Evolutionary conservation across 2,888 invertebrate species (phyloP).

Genomic region (Cephus spinipes): DNA sequence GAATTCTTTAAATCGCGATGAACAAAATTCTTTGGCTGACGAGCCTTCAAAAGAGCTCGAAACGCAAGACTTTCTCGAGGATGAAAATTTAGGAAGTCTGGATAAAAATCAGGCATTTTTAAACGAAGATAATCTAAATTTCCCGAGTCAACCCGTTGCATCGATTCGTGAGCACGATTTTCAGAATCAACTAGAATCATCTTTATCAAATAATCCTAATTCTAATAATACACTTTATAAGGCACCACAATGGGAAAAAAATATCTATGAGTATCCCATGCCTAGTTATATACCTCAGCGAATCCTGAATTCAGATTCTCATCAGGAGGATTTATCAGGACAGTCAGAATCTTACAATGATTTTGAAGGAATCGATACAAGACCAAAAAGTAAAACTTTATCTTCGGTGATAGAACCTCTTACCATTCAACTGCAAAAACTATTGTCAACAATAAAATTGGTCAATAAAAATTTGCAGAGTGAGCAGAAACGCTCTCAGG

Average conservation of each 20-base stretch:
- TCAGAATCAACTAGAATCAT: background rate
- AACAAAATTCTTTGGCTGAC: constrained; percentile 8
- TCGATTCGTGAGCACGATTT: background rate
- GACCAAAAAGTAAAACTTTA: constrained; percentile 26
- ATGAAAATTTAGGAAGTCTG: background rate
- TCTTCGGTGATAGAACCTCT: constrained; percentile 41
- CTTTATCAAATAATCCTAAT: background rate
- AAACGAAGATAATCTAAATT: constrained; percentile 1
- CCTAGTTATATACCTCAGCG: constrained; percentile 30
- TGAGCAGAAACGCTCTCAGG: constrained; percentile 15
- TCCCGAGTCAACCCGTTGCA: background rate
- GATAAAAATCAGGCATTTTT: background rate
- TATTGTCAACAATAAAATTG: constrained; percentile 38
- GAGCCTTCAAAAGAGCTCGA: constrained; percentile 7
- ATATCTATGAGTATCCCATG: constrained; percentile 29
- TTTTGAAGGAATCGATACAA: constrained; percentile 3
- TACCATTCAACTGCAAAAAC: constrained; percentile 36
- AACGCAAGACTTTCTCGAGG: background rate
- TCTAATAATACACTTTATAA: background rate
- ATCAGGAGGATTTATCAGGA: background rate
- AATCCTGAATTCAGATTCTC: constrained; percentile 19
- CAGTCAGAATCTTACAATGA: background rate
- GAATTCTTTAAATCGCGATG: constrained; percentile 7
- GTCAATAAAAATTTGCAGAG: constrained; percentile 39
- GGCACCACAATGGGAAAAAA: constrained; percentile 14